A percentile compares a stretch with the other conserved stretches of the same genome.
These are phyloP conservation scores for Eilema griseolum DNA, from an alignment of 2,888 invertebrate genomes.

Conservation along the genomic window DNA sequence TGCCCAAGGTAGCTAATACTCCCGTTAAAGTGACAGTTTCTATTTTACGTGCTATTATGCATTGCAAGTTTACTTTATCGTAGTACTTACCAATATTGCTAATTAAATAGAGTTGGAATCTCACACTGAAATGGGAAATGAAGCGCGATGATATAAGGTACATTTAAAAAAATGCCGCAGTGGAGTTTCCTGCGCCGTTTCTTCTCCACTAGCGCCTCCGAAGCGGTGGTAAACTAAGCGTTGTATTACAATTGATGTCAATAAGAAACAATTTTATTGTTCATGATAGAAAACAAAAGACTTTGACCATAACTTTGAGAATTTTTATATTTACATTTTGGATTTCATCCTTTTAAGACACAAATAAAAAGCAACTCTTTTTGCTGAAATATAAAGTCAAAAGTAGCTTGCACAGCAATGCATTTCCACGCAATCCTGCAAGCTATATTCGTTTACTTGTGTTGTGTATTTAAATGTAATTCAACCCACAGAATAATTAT, in stretches of 20 bases:
- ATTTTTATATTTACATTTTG: too few species aligned
- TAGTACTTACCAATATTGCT: constrained; percentile 10
- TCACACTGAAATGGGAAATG: neutral
- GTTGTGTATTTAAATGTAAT: neutral
- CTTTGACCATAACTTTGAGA: too few species aligned
- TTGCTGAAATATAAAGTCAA: neutral
- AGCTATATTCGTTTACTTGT: neutral
- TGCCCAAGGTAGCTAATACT: neutral
- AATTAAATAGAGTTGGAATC: neutral
- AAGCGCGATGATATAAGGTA: neutral
- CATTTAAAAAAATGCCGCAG: too few species aligned
- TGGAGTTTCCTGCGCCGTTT: too few species aligned
- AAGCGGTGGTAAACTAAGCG: too few species aligned
- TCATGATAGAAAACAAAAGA: too few species aligned
- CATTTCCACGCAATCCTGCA: neutral
- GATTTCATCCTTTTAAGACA: neutral
- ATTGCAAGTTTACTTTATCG: neutral
- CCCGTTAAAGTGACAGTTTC: neutral
- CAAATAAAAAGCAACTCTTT: neutral
- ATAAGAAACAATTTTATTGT: too few species aligned
- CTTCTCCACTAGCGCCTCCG: too few species aligned
- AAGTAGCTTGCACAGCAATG: neutral
- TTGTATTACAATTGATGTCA: too few species aligned
- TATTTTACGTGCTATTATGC: constrained; percentile 12
- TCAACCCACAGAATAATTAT: neutral